Percentiles rank a stretch among this genome's conserved stretches.
phyloP scores from a whole-genome alignment of 1,140 invertebrate species.

The Oreohelix idahoensis region DNA sequence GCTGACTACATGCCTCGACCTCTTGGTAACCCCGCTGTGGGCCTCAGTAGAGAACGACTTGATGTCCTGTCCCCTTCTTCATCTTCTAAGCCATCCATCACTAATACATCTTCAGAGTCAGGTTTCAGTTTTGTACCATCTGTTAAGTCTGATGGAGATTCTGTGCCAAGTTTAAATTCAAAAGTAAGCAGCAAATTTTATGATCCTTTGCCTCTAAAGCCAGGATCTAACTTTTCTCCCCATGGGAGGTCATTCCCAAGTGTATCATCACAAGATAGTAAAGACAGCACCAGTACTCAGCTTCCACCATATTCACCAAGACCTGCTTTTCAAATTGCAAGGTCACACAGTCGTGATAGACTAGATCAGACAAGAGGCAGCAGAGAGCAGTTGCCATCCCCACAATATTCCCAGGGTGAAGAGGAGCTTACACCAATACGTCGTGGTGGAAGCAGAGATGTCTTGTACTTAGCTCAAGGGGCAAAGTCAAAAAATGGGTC shows the following conservation, averaged over 20 bases:
- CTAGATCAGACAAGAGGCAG: neutral
- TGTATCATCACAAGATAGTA: neutral
- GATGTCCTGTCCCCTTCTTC: neutral
- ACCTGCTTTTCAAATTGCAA: neutral
- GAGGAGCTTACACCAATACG: neutral
- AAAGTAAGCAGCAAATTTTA: neutral
- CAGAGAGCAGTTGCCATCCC: neutral
- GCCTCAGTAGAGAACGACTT: constrained; percentile 13
- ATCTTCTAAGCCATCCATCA: neutral
- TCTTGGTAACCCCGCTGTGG: neutral
- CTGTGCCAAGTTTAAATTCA: neutral
- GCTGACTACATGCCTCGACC: constrained; percentile 29
- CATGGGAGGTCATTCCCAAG: neutral
- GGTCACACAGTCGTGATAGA: neutral
- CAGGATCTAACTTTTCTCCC: neutral
- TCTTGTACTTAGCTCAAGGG: neutral
- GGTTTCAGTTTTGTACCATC: neutral
- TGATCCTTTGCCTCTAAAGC: neutral
- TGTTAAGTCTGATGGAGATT: neutral
- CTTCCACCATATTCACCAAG: constrained; percentile 6
- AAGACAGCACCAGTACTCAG: neutral
- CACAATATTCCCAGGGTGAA: neutral
- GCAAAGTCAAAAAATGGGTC: constrained; percentile 8
- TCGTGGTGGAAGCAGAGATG: neutral
- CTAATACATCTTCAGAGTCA: neutral